Percentiles rank a stretch among this genome's conserved stretches.
phyloP scores from a whole-genome alignment of 2,888 invertebrate genomes.

The Euspilapteryx auroguttella region DNA sequence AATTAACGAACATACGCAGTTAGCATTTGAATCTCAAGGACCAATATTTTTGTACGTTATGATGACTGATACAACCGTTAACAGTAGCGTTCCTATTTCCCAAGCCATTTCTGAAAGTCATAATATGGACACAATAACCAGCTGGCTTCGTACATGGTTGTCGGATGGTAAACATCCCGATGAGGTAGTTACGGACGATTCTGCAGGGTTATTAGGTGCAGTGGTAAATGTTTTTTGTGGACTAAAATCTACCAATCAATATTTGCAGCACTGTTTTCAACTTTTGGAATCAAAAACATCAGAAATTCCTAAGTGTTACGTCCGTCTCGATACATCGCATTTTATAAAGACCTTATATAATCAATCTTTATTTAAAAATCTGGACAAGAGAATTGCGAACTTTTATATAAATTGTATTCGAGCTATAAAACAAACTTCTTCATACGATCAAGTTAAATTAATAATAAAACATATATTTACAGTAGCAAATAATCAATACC shows the following conservation, averaged over 20 bases:
- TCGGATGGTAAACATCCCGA: slow-evolving; percentile 2
- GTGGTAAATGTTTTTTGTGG: slow-evolving; percentile 1
- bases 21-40: not conserved
- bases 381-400: slow-evolving; percentile 2
- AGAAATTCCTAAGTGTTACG: slow-evolving; percentile 1
- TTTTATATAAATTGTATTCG: slow-evolving; percentile 3
- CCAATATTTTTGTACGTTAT: not conserved
- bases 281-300: not conserved
- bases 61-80: slow-evolving; percentile 1
- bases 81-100: slow-evolving; percentile 2
- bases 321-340: slow-evolving; percentile 3
- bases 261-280: slow-evolving; percentile 1
- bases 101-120: slow-evolving; percentile 4
- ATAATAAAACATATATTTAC: not conserved
- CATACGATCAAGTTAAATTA: slow-evolving; percentile 2
- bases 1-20: not conserved
- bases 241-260: slow-evolving; percentile 3
- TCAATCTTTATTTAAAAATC: slow-evolving; percentile 3
- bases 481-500: no score
- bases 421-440: not conserved
- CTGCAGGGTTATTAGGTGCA: slow-evolving; percentile 4
- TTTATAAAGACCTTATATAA: slow-evolving; percentile 3
- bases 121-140: slow-evolving; percentile 3
- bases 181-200: slow-evolving; percentile 3
- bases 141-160: slow-evolving; percentile 3